phyloP scores from a whole-genome alignment of 2,113 vertebrate genomes.

The Burhinus bistriatus region DNA sequence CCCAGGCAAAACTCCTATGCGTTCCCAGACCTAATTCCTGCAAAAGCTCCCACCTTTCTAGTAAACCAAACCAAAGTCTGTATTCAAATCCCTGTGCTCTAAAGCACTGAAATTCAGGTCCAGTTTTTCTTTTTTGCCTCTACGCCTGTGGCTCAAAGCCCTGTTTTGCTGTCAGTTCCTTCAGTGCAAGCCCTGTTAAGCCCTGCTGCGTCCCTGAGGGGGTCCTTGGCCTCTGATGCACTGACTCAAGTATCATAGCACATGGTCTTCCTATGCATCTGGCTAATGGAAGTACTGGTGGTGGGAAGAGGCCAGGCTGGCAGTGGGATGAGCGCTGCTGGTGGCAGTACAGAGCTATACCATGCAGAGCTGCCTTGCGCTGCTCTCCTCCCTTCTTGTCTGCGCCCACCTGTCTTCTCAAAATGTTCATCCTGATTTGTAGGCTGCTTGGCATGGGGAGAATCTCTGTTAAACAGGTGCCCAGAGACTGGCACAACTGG shows the following conservation, averaged over 20 bases:
- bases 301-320: neutral
- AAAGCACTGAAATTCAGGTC: neutral
- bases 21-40: neutral
- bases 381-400: neutral
- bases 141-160: neutral
- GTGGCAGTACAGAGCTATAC: no score
- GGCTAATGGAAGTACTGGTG: neutral
- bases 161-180: neutral
- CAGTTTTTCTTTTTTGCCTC: neutral
- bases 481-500: neutral
- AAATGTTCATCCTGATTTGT: neutral
- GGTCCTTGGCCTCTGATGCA: neutral
- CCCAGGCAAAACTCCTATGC: neutral
- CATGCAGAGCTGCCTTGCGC: neutral
- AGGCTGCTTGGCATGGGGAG: neutral
- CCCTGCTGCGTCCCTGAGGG: neutral
- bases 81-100: neutral
- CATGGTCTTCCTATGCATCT: neutral
- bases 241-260: neutral
- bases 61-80: neutral
- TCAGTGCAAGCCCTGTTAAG: neutral
- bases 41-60: neutral
- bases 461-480: neutral
- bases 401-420: neutral
- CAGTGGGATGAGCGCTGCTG: neutral